Evolutionary conservation across 2,888 invertebrate species (phyloP).

Genomic region (Lissocephala sabroskyi): DNA sequence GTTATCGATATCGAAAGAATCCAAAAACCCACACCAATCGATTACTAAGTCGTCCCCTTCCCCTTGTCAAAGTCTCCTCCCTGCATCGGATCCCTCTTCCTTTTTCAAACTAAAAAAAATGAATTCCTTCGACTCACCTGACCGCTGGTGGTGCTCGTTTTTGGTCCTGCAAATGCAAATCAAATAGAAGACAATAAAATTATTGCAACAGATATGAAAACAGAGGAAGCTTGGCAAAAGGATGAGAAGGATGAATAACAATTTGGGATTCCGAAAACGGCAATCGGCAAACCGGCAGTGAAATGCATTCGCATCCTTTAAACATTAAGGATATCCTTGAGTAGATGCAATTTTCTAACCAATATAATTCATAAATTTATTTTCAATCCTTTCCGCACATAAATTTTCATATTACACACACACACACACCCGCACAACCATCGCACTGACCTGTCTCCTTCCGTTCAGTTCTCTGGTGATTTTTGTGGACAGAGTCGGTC

Average conservation of each 20-base stretch:
- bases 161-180: no score
- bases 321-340: slow-evolving; percentile 66
- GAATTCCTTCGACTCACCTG: no score
- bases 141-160: no score
- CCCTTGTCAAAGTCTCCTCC: no score
- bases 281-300: slow-evolving; percentile 24
- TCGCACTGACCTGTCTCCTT: no score
- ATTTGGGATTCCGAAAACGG: not conserved
- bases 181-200: slow-evolving; percentile 50
- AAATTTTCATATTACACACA: slow-evolving; percentile 66
- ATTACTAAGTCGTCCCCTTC: no score
- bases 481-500: no score
- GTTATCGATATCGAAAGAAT: no score
- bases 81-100: no score
- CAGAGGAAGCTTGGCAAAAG: not conserved
- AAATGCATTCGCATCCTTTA: slow-evolving; percentile 54
- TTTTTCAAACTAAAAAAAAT: no score
- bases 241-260: not conserved
- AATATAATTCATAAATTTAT: slow-evolving; percentile 71
- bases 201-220: slow-evolving; percentile 34
- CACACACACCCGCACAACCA: slow-evolving; percentile 20
- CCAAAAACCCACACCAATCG: no score
- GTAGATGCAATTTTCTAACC: slow-evolving; percentile 70
- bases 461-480: no score
- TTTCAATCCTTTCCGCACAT: slow-evolving; percentile 70